Conservation (phyloP, 2,888 invertebrate genomes). For the Ferdinandea cuprea region DNA sequence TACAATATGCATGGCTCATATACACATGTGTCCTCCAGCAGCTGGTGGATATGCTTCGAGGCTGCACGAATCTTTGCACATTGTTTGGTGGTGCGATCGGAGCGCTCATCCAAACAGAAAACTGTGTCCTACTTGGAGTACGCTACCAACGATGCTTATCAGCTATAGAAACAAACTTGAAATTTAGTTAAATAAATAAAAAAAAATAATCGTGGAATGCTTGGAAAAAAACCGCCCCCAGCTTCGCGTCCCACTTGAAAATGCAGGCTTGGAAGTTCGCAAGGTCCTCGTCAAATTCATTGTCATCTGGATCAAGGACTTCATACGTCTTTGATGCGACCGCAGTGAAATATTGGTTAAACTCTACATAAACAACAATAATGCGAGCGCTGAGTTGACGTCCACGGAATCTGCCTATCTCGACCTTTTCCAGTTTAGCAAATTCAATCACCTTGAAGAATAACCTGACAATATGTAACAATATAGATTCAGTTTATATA, state of each 20-base stretch:
- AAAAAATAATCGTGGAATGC: constrained; percentile 93
- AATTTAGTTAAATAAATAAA: not conserved
- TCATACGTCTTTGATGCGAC: constrained; percentile 94
- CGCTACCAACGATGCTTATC: constrained; percentile 93
- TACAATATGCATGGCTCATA: constrained; percentile 93
- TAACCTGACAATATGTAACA: constrained; percentile 84
- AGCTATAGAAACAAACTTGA: constrained; percentile 83
- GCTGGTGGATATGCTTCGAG: constrained; percentile 88
- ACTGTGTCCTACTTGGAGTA: constrained; percentile 93
- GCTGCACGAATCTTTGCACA: constrained; percentile 90
- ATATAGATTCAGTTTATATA: too few relatives aligned
- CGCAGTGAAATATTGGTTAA: constrained; percentile 91
- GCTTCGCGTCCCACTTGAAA: constrained; percentile 93
- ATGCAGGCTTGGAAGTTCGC: constrained; percentile 92
- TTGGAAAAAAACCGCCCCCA: constrained; percentile 95
- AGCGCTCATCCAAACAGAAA: constrained; percentile 91
- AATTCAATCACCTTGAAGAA: constrained; percentile 97
- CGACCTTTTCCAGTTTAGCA: constrained; percentile 96
- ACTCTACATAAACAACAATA: constrained; percentile 91
- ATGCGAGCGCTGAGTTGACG: constrained; percentile 90
- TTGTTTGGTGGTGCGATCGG: constrained; percentile 90
- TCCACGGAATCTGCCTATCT: constrained; percentile 95
- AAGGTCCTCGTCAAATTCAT: constrained; percentile 92
- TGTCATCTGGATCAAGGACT: constrained; percentile 93
- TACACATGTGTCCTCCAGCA: constrained; percentile 93